Conservation (phyloP, 2,888 invertebrate species). For the Nomada flava region DNA sequence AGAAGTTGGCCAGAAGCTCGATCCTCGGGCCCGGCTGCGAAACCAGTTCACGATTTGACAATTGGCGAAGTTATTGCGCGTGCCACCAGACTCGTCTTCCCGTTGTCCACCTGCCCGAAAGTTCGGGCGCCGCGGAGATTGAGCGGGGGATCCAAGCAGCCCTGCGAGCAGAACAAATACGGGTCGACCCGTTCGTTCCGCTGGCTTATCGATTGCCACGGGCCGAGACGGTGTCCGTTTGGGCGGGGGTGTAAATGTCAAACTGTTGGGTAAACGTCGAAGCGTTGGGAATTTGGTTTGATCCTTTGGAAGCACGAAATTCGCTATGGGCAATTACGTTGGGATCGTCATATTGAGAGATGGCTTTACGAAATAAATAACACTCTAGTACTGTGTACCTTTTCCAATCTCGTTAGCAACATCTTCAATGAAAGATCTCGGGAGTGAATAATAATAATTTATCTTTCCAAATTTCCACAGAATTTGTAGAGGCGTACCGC, state of each 20-base stretch:
- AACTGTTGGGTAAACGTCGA: neutral
- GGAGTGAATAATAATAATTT: too few relatives aligned
- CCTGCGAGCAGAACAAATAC: neutral
- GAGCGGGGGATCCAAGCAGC: neutral
- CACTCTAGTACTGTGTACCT: too few relatives aligned
- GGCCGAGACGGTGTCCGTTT: neutral
- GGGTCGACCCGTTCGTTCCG: neutral
- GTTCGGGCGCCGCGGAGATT: constrained; percentile 36
- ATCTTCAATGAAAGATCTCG: too few relatives aligned
- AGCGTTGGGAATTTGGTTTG: neutral
- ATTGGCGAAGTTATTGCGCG: constrained; percentile 44
- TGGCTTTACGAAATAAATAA: too few relatives aligned
- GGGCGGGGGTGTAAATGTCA: neutral
- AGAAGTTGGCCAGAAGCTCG: constrained; percentile 39
- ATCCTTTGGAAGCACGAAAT: too few relatives aligned
- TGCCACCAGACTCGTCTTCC: constrained; percentile 32
- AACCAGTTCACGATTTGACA: constrained; percentile 52
- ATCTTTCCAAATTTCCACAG: too few relatives aligned
- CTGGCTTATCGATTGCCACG: constrained; percentile 8
- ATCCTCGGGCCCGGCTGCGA: constrained; percentile 18
- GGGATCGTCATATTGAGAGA: too few relatives aligned
- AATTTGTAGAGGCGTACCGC: too few relatives aligned
- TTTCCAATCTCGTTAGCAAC: too few relatives aligned
- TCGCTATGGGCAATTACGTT: too few relatives aligned
- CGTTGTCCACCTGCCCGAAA: constrained; percentile 17